Conservation (phyloP, 2,888 invertebrate genomes). For the Lepidocyrtinus sp. region DNA sequence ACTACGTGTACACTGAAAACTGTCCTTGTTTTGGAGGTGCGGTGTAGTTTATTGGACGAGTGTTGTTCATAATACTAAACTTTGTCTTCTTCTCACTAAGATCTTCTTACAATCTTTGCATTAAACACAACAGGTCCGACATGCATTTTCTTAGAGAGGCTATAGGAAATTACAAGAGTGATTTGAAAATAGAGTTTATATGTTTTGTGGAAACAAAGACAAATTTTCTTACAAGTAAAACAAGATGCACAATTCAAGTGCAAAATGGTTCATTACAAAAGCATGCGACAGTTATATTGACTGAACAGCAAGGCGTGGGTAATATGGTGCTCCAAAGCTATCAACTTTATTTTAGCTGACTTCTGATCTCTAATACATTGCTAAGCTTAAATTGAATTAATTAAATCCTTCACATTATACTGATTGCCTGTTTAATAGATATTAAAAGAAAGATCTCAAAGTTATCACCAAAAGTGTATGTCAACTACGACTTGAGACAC, state of each 20-base stretch:
- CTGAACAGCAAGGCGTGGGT: too few relatives aligned
- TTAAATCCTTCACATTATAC: background rate
- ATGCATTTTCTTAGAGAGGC: background rate
- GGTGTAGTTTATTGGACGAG: background rate
- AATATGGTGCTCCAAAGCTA: background rate
- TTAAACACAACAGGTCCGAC: background rate
- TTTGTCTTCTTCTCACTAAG: background rate
- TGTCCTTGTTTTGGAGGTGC: background rate
- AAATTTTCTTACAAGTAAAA: background rate
- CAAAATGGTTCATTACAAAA: too few relatives aligned
- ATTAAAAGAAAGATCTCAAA: background rate
- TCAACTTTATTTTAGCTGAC: conserved; percentile 3
- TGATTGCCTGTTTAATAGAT: background rate
- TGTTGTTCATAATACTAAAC: background rate
- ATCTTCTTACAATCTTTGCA: background rate
- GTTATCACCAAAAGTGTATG: background rate
- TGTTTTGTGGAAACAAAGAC: conserved; percentile 1
- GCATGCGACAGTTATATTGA: too few relatives aligned
- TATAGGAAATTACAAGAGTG: background rate
- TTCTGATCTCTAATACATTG: background rate
- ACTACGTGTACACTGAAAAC: background rate
- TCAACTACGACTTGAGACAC: conserved; percentile 23
- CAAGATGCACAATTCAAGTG: background rate
- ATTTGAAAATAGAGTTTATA: background rate
- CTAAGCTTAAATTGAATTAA: background rate